These are phyloP conservation scores for Drosophila arizonae DNA, from an alignment of 1,140 invertebrate genomes.

Conservation along the genomic window DNA sequence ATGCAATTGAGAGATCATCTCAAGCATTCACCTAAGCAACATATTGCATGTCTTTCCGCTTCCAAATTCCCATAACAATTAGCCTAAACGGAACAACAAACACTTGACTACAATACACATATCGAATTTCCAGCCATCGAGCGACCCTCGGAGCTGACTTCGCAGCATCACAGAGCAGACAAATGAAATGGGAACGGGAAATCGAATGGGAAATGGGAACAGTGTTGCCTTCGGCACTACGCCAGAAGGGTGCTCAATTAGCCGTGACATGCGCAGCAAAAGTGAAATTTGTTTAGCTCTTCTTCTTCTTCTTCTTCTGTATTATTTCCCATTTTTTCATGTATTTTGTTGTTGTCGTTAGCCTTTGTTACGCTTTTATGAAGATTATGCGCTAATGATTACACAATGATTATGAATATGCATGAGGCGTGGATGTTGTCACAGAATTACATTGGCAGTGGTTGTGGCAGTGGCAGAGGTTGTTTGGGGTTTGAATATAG, in stretches of 20 bases:
- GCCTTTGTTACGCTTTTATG: constrained; percentile 71
- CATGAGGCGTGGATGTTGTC: constrained; percentile 59
- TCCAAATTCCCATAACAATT: constrained; percentile 81
- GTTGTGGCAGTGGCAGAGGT: background rate
- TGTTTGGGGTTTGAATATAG: background rate
- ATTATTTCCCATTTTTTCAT: constrained; percentile 28
- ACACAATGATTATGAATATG: constrained; percentile 83
- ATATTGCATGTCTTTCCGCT: constrained; percentile 18
- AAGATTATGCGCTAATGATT: constrained; percentile 82
- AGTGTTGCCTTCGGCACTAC: constrained; percentile 71
- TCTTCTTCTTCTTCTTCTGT: constrained; percentile 22
- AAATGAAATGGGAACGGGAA: constrained; percentile 1
- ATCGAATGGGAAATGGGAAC: constrained; percentile 23
- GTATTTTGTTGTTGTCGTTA: constrained; percentile 33
- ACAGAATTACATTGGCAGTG: background rate
- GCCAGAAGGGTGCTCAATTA: constrained; percentile 82
- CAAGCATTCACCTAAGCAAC: constrained; percentile 7
- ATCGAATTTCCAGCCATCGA: constrained; percentile 60
- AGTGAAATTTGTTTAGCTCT: constrained; percentile 74
- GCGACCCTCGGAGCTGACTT: constrained; percentile 31
- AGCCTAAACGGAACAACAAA: constrained; percentile 78
- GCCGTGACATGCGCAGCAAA: constrained; percentile 80
- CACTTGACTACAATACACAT: constrained; percentile 76
- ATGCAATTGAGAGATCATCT: constrained; percentile 21
- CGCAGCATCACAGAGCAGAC: constrained; percentile 33